phyloP scores from a whole-genome alignment of 1,140 invertebrate species.

The Diachasmimorpha longicaudata region DNA sequence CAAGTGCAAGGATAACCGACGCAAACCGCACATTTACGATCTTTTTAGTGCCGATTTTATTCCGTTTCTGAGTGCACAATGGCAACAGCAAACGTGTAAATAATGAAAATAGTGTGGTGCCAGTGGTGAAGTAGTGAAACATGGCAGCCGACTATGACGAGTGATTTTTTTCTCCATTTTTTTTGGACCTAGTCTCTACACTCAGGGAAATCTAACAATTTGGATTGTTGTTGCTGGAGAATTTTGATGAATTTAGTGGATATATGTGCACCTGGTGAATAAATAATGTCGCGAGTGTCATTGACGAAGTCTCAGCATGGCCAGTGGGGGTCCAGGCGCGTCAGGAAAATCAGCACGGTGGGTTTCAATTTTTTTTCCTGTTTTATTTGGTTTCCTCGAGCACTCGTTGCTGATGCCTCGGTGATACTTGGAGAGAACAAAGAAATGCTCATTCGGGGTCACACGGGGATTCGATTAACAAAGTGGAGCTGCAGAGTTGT shows the following conservation, averaged over 20 bases:
- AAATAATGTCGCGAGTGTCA: slow-evolving; percentile 59
- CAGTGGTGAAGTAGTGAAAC: slow-evolving; percentile 22
- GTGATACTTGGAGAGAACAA: too few relatives aligned
- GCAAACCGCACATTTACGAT: neutral
- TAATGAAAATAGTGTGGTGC: neutral
- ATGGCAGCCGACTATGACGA: slow-evolving; percentile 60
- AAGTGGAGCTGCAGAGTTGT: neutral
- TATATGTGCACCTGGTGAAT: neutral
- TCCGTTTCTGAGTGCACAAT: neutral
- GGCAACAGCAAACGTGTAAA: neutral
- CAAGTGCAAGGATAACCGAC: too few relatives aligned
- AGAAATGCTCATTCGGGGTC: neutral
- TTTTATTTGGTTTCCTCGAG: neutral
- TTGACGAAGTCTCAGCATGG: slow-evolving; percentile 61
- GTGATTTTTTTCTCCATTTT: slow-evolving; percentile 29
- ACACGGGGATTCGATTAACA: neutral
- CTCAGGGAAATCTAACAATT: neutral
- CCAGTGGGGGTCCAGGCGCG: slow-evolving; percentile 59
- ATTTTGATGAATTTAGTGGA: neutral
- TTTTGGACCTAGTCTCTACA: too few relatives aligned
- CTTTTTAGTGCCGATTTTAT: neutral
- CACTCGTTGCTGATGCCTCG: too few relatives aligned
- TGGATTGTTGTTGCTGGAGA: neutral
- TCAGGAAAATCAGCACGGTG: slow-evolving; percentile 63
- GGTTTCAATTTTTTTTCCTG: slow-evolving; percentile 34